Percentiles rank a stretch among this genome's conserved stretches.
These are phyloP conservation scores for Pollenia amentaria DNA, from an alignment of 2,888 invertebrate species.

Conservation along the genomic window DNA sequence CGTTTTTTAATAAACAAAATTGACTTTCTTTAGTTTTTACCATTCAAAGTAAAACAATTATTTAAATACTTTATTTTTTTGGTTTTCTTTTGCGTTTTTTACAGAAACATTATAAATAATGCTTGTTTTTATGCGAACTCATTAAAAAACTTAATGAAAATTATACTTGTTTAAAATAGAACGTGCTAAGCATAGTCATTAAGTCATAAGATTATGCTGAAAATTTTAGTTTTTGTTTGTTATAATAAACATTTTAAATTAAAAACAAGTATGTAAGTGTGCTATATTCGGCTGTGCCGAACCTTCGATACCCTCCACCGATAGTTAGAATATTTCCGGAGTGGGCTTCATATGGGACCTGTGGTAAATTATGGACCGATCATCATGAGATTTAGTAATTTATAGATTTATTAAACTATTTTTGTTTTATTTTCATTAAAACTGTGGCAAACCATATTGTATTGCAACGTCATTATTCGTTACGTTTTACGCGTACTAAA, in stretches of 20 bases:
- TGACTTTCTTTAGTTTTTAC: neutral
- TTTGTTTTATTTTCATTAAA: no score
- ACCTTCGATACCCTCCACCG: no score
- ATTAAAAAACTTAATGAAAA: conserved; percentile 54
- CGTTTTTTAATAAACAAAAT: no score
- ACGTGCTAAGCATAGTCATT: conserved; percentile 53
- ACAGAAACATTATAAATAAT: conserved; percentile 11
- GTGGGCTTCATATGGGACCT: no score
- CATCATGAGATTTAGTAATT: no score
- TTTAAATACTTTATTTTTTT: conserved; percentile 10
- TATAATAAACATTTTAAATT: conserved; percentile 26
- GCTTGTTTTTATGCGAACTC: conserved; percentile 49
- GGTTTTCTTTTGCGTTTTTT: neutral
- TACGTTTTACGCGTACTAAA: no score
- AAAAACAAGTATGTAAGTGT: neutral
- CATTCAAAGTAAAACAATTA: conserved; percentile 12
- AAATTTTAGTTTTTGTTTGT: conserved; percentile 11
- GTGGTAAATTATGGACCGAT: no score
- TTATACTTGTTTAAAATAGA: conserved; percentile 13
- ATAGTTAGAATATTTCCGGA: no score
- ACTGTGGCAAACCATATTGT: no score
- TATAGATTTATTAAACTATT: no score
- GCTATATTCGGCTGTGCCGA: neutral
- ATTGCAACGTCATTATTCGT: no score
- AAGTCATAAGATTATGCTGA: conserved; percentile 24